Base-by-base conservation (phyloP, 2,797 vertebrate genomes). In the Epinephelus malabaricus region DNA sequence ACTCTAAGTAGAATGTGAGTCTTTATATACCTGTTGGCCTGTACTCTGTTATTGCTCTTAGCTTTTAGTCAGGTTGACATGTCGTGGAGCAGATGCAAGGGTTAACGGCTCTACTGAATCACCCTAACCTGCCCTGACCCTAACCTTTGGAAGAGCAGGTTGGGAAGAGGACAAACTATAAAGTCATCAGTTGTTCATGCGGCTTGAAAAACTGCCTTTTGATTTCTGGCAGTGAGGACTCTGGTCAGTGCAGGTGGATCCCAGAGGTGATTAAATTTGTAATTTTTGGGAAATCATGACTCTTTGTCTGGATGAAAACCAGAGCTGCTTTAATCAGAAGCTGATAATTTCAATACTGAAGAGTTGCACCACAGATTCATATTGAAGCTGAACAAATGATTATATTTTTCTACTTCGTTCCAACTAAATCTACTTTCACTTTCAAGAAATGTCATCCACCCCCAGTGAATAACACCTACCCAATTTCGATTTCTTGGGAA, bases 321-420 rank as follows among this genome's bases (percentile, higher is more conserved):
- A 88, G 74, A 73, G 38, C 61, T 67, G 30, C n/a, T 81, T 23
- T 77, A 81, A 86, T 86, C 75, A 87, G 45, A 46, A 54, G 3
- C 65, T 81, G 59, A 73, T 25, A 25, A 25, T 63, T 68, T 82
- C 43, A 68, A 69, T 9, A 3, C 51, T 47, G 15, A 76, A 54
- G 38, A 60, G 51, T 73, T 60, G 23, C 4, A 0, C 47, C 54
- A 71, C 17, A 40, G 25, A 23, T 51, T 84, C 47, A 81, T 51
- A 58, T 76, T 58, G 63, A 46, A 51, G 14, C 30, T 51, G 19
- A 84, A 76, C 15, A 87, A 86, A 78, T 81, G 53, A 55, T 74
- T 72, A 21, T 13, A n/a, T 21, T 58, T 53, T 46, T 21, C 40
- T 50, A 85, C 82, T 85, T 72, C 58, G 63, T 82, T 82, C 51